A percentile compares a stretch with the other conserved stretches of the same genome.
Conservation (phyloP, 2,113 vertebrate species). For the Eulacestoma nigropectus region DNA sequence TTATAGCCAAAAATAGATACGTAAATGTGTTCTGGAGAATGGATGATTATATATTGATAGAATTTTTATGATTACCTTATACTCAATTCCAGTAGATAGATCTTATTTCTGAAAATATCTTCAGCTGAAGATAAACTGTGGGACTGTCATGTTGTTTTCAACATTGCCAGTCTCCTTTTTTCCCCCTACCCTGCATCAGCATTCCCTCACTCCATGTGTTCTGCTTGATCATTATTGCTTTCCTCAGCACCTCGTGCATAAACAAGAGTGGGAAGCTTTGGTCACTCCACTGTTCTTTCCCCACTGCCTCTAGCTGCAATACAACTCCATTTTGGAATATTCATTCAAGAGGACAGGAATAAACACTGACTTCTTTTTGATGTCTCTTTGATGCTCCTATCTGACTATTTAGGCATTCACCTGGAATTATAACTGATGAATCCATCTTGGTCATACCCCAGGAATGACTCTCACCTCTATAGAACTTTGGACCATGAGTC, state of each 20-base stretch:
- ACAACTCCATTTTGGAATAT: background rate
- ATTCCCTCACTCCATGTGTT: background rate
- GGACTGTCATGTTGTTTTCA: background rate
- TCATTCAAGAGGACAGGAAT: background rate
- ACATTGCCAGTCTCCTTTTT: background rate
- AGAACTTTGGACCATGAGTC: background rate
- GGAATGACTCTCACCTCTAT: background rate
- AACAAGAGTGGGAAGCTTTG: background rate
- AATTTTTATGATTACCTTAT: background rate
- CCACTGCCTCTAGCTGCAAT: background rate
- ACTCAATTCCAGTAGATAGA: background rate
- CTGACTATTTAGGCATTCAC: background rate
- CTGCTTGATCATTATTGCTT: background rate
- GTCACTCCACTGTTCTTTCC: background rate
- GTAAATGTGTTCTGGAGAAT: background rate
- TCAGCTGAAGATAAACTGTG: background rate
- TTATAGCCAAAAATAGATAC: background rate
- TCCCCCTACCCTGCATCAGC: background rate
- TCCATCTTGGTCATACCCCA: background rate
- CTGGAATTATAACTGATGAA: background rate
- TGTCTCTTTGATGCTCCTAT: background rate
- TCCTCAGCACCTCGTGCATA: background rate
- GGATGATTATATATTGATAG: background rate
- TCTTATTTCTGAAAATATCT: background rate
- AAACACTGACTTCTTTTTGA: background rate